phyloP scores from a whole-genome alignment of 2,888 invertebrate species.

The Phyto melanocephala region DNA sequence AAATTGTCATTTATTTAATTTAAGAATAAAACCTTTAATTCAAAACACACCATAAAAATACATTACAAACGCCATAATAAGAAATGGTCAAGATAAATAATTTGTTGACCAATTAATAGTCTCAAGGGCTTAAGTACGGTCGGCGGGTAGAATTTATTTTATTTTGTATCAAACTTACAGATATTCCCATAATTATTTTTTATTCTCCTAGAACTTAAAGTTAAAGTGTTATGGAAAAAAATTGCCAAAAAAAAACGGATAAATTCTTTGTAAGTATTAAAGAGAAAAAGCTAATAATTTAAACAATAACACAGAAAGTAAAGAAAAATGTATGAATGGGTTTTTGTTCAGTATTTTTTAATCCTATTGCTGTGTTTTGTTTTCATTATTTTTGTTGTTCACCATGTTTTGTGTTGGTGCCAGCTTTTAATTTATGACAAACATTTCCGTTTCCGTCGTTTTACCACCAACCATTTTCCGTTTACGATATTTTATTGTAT shows the following conservation, averaged over 20 bases:
- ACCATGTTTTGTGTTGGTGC: neutral
- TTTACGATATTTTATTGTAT: conserved; percentile 32
- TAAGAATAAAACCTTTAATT: no score
- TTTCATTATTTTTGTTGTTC: neutral
- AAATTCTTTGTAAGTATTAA: neutral
- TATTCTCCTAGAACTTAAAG: no score
- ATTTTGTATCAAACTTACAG: no score
- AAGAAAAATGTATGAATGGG: neutral
- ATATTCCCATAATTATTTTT: no score
- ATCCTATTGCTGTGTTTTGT: neutral
- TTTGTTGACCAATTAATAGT: neutral
- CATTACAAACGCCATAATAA: no score
- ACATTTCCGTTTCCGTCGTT: conserved; percentile 45
- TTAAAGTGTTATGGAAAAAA: neutral
- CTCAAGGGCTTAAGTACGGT: neutral
- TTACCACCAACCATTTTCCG: conserved; percentile 48
- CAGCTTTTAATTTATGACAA: conserved; percentile 47
- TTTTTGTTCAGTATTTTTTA: neutral
- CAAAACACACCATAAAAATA: no score
- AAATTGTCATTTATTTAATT: no score
- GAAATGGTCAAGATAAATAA: no score
- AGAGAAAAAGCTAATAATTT: neutral
- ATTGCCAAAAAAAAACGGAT: neutral
- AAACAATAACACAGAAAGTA: no score
- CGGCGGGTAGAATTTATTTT: neutral